Percentiles rank a stretch among this genome's conserved stretches.
Conservation (phyloP, 2,888 invertebrate species). For the Toxonevra muliebris region DNA sequence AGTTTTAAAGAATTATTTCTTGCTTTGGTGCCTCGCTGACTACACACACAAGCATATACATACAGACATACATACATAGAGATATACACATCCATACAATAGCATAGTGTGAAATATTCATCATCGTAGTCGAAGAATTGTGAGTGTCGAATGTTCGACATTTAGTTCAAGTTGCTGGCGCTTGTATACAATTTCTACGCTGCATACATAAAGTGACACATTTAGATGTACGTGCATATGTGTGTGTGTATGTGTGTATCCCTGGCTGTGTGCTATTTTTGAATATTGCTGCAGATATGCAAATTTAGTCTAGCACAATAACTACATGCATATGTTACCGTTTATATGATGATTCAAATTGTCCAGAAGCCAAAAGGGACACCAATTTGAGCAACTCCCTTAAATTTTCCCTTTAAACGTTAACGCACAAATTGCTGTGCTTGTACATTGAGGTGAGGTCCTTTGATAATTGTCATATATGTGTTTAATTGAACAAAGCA, state of each 20-base stretch:
- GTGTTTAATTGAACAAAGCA: too few relatives aligned
- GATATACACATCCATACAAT: too few relatives aligned
- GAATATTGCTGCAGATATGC: not conserved
- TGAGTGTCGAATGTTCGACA: conserved; percentile 38
- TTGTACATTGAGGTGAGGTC: too few relatives aligned
- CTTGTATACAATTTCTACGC: not conserved
- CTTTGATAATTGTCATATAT: too few relatives aligned
- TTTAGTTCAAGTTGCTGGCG: conserved; percentile 25
- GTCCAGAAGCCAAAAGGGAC: too few relatives aligned
- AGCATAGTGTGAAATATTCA: conserved; percentile 30
- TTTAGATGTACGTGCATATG: not conserved
- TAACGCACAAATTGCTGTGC: too few relatives aligned
- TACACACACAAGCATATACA: conserved; percentile 28
- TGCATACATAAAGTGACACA: conserved; percentile 1
- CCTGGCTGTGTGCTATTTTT: not conserved
- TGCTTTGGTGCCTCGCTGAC: conserved; percentile 3
- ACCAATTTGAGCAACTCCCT: too few relatives aligned
- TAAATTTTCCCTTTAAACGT: too few relatives aligned
- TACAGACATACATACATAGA: conserved; percentile 16
- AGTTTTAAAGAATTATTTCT: too few relatives aligned
- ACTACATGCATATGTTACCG: too few relatives aligned
- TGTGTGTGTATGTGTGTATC: not conserved
- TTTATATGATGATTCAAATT: too few relatives aligned
- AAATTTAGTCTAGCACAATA: too few relatives aligned
- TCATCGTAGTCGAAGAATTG: conserved; percentile 31